Base-by-base conservation (phyloP, 2,888 invertebrate species). In the Neocrepidodera transversa region DNA sequence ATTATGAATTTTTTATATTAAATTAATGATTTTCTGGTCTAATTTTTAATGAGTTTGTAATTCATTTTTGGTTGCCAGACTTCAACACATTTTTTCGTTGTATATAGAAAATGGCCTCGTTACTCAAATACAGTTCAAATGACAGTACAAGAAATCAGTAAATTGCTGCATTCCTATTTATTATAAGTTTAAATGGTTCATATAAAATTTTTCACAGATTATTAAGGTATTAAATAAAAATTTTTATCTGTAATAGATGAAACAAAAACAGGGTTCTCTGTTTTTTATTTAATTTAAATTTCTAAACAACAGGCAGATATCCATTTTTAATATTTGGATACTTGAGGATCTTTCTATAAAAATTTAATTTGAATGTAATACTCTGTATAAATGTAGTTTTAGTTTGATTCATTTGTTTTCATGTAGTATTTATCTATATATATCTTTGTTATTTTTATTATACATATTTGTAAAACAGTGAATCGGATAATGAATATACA, bases 81-180 rank as follows among this genome's bases (percentile, higher is more conserved):
- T 52, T 58, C 36, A n/a, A 38, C 23, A 30, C 18, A 32, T 28
- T 45, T 58, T 47, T 52, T 51, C 30, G 42, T 40, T 50, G 17
- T 20, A 23, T 17, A 38, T 38, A 38, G 20, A 17, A 17, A 47
- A 42, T 26, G 18, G 38, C 47, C 45, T 53, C 50, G 49, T 60
- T 56, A 58, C 54, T 57, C 47, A 58, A 63, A 58, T 55, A 63
- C 60, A 63, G 60, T 63, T 60, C 63, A 60, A 63, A 63, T 28
- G 45, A 63, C 58, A 63, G 63, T 63, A 63, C 58, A 63, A 63
- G 60, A 54, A 58, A 52, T 63, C 49, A 51, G 47, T 57, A 45
- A 58, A 62, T 51, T 54, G 32, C 54, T 58, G 60, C 63, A 63
- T 63, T 63, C 63, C 63, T 55, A 51, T 52, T 52, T 49, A 43